Evolutionary conservation across 2,113 vertebrate genomes (phyloP).

Genomic region (Apodemus speciosus): DNA sequence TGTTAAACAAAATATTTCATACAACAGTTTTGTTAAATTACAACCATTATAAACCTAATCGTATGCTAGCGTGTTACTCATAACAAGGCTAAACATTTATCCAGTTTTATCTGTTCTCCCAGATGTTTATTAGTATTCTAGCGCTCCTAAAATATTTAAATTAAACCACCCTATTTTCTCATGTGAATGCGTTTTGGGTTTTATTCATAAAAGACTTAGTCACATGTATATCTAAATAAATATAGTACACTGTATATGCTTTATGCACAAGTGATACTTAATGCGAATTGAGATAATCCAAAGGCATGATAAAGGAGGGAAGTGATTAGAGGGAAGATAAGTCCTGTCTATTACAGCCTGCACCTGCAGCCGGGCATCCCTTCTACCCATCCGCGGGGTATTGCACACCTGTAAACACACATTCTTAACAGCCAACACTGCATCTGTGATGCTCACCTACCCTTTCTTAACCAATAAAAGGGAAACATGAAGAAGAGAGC

Average conservation of each 20-base stretch:
- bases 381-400: slow-evolving; percentile 71
- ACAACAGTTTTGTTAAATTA: slow-evolving; percentile 88
- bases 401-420: slow-evolving; percentile 77
- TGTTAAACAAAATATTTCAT: slow-evolving; percentile 89
- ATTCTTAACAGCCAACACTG: slow-evolving; percentile 76
- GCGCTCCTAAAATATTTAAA: slow-evolving; percentile 76
- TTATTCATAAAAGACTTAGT: slow-evolving; percentile 76
- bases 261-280: slow-evolving; percentile 77
- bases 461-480: slow-evolving; percentile 64
- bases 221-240: slow-evolving; percentile 65
- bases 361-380: slow-evolving; percentile 78
- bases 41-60: slow-evolving; percentile 87
- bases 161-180: slow-evolving; percentile 78
- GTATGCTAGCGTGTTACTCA: slow-evolving; percentile 85
- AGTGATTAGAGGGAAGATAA: slow-evolving; percentile 78
- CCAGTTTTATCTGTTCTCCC: slow-evolving; percentile 84
- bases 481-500: slow-evolving; percentile 53
- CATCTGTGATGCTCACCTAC: slow-evolving; percentile 68
- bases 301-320: slow-evolving; percentile 78
- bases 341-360: slow-evolving; percentile 73
- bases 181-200: slow-evolving; percentile 74
- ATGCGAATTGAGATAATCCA: slow-evolving; percentile 73
- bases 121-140: slow-evolving; percentile 87
- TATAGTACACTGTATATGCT: slow-evolving; percentile 72
- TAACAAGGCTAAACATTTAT: slow-evolving; percentile 87